These are phyloP conservation scores for Malurus alboscapulatus DNA, from an alignment of 2,113 vertebrate genomes.

Conservation along the genomic window DNA sequence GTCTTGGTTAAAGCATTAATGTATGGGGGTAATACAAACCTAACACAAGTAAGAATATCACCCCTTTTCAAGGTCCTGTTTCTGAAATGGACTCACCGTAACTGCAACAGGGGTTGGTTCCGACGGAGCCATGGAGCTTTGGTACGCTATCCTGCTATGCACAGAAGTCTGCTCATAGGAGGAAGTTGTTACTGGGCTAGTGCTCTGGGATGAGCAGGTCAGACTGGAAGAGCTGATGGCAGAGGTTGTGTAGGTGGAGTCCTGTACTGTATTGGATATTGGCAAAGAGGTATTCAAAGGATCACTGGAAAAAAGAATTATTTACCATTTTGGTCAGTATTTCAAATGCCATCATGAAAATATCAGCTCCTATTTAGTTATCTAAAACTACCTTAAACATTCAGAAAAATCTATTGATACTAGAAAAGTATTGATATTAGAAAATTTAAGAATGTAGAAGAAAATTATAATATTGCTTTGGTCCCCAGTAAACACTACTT, in stretches of 20 bases:
- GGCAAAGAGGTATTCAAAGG: constrained; percentile 78
- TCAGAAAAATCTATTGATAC: background rate
- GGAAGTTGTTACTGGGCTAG: constrained; percentile 69
- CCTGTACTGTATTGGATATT: constrained; percentile 76
- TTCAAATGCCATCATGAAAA: background rate
- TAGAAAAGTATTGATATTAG: background rate
- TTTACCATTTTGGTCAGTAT: background rate
- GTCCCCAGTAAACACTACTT: background rate
- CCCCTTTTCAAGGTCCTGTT: background rate
- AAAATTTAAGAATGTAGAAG: background rate
- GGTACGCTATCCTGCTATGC: constrained; percentile 73
- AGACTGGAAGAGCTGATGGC: constrained; percentile 73
- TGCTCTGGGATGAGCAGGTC: constrained; percentile 71
- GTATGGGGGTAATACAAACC: background rate
- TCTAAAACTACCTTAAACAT: background rate
- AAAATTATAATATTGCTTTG: background rate
- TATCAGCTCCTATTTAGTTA: background rate
- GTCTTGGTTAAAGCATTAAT: background rate
- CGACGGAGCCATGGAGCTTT: constrained; percentile 68
- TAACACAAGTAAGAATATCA: background rate
- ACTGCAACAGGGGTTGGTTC: constrained; percentile 56
- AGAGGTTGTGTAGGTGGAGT: constrained; percentile 72
- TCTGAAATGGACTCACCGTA: constrained; percentile 55
- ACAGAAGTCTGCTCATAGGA: constrained; percentile 76
- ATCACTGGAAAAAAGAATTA: constrained; percentile 73